A percentile compares a stretch with the other conserved stretches of the same genome.
These are phyloP conservation scores for Perithous albicinctus DNA, from an alignment of 2,888 invertebrate species.

Conservation along the genomic window DNA sequence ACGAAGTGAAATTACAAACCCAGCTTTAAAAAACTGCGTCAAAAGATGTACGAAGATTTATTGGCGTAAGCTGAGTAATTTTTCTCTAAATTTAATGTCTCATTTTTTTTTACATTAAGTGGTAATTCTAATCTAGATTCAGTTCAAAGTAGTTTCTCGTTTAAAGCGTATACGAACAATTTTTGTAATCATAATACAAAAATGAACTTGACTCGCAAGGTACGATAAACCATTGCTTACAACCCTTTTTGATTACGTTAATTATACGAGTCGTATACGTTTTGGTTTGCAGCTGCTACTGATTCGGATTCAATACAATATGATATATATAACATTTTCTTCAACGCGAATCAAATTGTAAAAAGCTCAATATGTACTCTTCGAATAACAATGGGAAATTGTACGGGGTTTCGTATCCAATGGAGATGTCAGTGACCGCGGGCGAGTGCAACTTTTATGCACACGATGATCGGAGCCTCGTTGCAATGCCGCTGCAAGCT, in stretches of 20 bases:
- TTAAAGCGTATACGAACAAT: no score
- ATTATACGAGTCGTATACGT: neutral
- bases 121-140: no score
- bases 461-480: slow-evolving; percentile 46
- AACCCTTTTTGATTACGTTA: neutral
- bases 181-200: no score
- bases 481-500: slow-evolving; percentile 51
- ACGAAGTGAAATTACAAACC: no score
- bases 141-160: no score
- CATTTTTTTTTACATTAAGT: no score
- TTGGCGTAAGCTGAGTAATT: no score
- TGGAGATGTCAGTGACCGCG: slow-evolving; percentile 77
- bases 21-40: no score
- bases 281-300: neutral
- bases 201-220: no score
- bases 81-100: no score
- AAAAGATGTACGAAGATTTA: no score
- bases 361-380: neutral
- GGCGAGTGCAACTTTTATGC: slow-evolving; percentile 46
- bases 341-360: neutral
- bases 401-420: slow-evolving; percentile 17
- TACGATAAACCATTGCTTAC: no score
- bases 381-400: neutral
- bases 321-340: neutral
- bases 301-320: neutral